Base-by-base conservation (phyloP, 2,888 invertebrate genomes). In the Nymphalis polychloros region DNA sequence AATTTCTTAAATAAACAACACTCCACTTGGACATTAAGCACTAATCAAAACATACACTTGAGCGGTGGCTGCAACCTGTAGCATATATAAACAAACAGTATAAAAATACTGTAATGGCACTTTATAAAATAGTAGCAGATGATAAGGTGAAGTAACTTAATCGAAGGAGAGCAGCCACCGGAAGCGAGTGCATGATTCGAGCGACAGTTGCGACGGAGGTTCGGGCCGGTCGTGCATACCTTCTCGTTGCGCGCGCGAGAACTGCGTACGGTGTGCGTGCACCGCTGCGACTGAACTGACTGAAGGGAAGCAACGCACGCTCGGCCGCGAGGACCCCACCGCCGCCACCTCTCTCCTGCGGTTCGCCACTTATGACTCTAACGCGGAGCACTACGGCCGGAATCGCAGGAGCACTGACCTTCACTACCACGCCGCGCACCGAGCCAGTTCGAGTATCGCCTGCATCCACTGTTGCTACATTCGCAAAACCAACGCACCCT, bases 231-330 rank as follows among this genome's bases (percentile, higher is more conserved):
- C 81, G 83, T 80, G 88, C 84, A 84, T 90, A 92, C 92, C 92
- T 92, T 91, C 89, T 90, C 89, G 89, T 85, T 80, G 83, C 87
- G 90, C 90, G 90, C 90, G 90, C 92, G 92, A 91, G 92, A 91
- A 90, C 92, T 92, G 92, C 92, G 92, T 92, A 89, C 92, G 92
- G 92, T 83, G 92, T 90, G 92, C 92, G 92, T 92, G 92, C 92
- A 92, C 92, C 92, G 92, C 91, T 87, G 88, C 86, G 87, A 90
- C 91, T 90, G 84, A 84, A 88, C 90, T 84, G 83, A 77, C 76
- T 72, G 84, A 84, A 85, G 85, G 85, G 83, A 86, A 84, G 84
- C 84, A 84, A 80, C 74, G 82, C 85, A 83, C 79, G 84, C 85
- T 81, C 82, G 78, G 75, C 78, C 64, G 73, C 76, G 85, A 86